Conservation (phyloP, 2,797 vertebrate genomes). For the Clangula hyemalis region DNA sequence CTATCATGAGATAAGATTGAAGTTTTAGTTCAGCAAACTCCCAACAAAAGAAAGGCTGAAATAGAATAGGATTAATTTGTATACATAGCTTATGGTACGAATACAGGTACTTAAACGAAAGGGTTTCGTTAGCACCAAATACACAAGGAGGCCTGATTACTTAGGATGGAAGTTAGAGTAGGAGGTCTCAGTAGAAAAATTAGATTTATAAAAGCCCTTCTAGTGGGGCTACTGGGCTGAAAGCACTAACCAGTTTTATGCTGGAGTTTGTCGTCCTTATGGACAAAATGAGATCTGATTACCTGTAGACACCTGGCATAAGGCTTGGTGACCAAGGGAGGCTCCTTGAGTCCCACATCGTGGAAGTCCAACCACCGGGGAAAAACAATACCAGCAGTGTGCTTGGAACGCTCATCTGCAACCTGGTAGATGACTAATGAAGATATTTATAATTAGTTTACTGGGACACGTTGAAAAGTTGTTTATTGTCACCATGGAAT, state of each 20-base stretch:
- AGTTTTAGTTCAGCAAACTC: neutral
- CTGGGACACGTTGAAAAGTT: neutral
- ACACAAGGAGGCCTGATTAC: neutral
- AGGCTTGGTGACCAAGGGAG: neutral
- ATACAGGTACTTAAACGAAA: neutral
- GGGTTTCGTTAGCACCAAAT: neutral
- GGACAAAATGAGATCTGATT: neutral
- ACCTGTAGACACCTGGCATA: neutral
- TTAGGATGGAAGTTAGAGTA: neutral
- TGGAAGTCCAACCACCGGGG: neutral
- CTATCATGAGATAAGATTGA: neutral
- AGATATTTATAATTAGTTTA: neutral
- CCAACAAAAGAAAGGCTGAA: neutral
- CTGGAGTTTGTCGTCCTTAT: neutral
- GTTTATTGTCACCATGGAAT: neutral
- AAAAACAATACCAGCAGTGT: neutral
- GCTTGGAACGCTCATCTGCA: neutral
- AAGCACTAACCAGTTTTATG: neutral
- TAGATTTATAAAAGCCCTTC: neutral
- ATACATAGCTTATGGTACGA: neutral
- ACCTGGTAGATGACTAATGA: neutral
- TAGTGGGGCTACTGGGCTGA: neutral
- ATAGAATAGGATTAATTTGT: neutral
- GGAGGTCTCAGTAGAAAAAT: neutral
- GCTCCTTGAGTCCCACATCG: fast-evolving